Base-by-base conservation (phyloP, 1,140 invertebrate species). In the Philaenus spumarius region DNA sequence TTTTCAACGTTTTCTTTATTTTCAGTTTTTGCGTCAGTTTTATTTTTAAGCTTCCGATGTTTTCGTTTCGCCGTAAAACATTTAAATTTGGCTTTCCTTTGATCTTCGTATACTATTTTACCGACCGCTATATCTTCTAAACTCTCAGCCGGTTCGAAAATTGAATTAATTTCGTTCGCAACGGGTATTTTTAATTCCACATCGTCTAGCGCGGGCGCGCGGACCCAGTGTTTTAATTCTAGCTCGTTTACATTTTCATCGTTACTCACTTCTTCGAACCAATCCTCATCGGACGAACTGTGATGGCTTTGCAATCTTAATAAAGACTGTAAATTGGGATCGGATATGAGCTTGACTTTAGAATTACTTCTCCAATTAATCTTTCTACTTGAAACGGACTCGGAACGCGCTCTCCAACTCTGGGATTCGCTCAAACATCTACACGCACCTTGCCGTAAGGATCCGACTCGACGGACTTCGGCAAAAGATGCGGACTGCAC, bases 201-300 rank as follows among this genome's bases (percentile, higher is more conserved):
- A 3, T 30, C 26, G 9, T 30, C 26, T 30, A 4, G n/a, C n/a
- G n/a, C n/a, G n/a, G n/a, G n/a, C n/a, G n/a, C n/a, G n/a, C n/a
- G n/a, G n/a, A n/a, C 26, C 26, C 26, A 30, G 26, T 9, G 9
- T 30, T 30, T 30, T 30, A 30, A 4, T 9, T 30, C 26, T 30
- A 34, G 37, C 6, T 39, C 48, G 3, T 51, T 19, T n/a, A 12
- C 22, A 19, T 51, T 51, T 17, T 35, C 50, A 22, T 58, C 56
- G 23, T 58, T 46, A 35, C 46, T 51, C 30, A 58, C 65, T 59
- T 72, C 69, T 61, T 73, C 70, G 63, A 72, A 73, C 71, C 71
- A 73, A 48, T 73, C 71, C 62, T 73, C 71, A 20, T 68, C 69
- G 0, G 70, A 72, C 7, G 70, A 71, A 53, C 69, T 71, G 59